Percentiles rank a stretch among this genome's conserved stretches.
Conservation (phyloP, 2,113 vertebrate species). For the Notiomystis cincta region DNA sequence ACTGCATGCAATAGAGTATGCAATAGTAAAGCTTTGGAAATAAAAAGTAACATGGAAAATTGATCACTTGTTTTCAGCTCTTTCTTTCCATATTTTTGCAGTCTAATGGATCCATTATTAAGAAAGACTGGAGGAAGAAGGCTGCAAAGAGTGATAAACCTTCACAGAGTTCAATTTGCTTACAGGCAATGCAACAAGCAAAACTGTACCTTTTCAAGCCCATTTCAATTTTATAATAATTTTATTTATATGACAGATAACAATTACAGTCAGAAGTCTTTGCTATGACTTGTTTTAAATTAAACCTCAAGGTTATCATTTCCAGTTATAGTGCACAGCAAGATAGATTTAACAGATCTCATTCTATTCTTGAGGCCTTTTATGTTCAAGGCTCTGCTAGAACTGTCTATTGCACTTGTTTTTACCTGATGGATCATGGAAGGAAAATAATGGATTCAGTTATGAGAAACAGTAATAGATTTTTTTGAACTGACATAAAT, state of each 20-base stretch:
- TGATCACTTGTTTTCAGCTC: background rate
- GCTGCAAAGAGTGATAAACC: background rate
- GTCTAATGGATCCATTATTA: background rate
- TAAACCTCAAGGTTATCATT: slow-evolving; percentile 52
- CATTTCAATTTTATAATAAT: slow-evolving; percentile 40
- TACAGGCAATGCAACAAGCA: background rate
- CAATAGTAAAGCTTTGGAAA: background rate
- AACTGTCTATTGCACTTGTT: slow-evolving; percentile 67
- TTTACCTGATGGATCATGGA: slow-evolving; percentile 66
- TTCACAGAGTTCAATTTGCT: background rate
- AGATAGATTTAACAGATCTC: slow-evolving; percentile 54
- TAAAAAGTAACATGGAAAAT: background rate
- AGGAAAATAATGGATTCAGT: slow-evolving; percentile 70
- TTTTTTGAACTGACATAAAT: slow-evolving; percentile 70
- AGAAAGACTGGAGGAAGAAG: background rate
- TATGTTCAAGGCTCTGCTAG: slow-evolving; percentile 65
- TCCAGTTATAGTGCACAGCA: slow-evolving; percentile 33
- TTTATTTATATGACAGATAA: slow-evolving; percentile 46
- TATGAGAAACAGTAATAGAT: slow-evolving; percentile 71
- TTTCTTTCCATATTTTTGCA: background rate
- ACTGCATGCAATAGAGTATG: background rate
- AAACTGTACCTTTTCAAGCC: background rate
- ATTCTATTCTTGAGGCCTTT: slow-evolving; percentile 57
- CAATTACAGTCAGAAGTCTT: slow-evolving; percentile 40
- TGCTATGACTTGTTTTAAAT: slow-evolving; percentile 60